Conservation (phyloP, 2,888 invertebrate genomes). For the Lacanobia oleracea region DNA sequence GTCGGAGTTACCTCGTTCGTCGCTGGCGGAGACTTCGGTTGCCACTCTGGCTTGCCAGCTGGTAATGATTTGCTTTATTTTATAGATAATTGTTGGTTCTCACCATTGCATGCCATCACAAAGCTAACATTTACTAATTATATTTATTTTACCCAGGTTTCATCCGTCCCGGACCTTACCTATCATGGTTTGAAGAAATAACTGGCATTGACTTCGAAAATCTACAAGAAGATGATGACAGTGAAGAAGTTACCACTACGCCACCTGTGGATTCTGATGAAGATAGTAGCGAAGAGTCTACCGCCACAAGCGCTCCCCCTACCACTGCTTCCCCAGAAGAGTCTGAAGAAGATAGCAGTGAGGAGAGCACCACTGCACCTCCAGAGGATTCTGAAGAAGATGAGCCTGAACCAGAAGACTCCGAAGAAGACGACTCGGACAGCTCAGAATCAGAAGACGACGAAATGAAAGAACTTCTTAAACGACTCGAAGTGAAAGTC, state of each 20-base stretch:
- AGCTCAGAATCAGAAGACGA: conserved; percentile 71
- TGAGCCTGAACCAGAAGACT: conserved; percentile 43
- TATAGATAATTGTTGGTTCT: neutral
- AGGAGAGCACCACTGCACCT: neutral
- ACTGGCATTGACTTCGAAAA: conserved; percentile 83
- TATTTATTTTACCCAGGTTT: conserved; percentile 74
- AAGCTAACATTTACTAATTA: neutral
- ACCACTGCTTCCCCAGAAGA: neutral
- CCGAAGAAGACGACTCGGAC: conserved; percentile 70
- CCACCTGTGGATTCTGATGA: conserved; percentile 38
- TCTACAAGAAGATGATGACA: conserved; percentile 71
- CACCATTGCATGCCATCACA: neutral
- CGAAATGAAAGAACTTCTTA: conserved; percentile 77
- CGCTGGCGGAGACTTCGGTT: conserved; percentile 80
- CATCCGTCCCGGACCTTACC: conserved; percentile 83
- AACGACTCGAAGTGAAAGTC: conserved; percentile 82
- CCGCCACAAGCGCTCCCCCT: too few species aligned
- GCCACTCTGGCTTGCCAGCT: conserved; percentile 84
- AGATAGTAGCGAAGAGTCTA: conserved; percentile 13
- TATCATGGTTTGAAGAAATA: conserved; percentile 77
- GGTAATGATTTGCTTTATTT: conserved; percentile 68
- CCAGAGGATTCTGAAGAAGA: conserved; percentile 34
- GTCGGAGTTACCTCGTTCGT: conserved; percentile 85
- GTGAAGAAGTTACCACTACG: neutral
- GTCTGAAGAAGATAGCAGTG: conserved; percentile 67